Conservation (phyloP, 2,113 vertebrate species). For the Rutilus rutilus region DNA sequence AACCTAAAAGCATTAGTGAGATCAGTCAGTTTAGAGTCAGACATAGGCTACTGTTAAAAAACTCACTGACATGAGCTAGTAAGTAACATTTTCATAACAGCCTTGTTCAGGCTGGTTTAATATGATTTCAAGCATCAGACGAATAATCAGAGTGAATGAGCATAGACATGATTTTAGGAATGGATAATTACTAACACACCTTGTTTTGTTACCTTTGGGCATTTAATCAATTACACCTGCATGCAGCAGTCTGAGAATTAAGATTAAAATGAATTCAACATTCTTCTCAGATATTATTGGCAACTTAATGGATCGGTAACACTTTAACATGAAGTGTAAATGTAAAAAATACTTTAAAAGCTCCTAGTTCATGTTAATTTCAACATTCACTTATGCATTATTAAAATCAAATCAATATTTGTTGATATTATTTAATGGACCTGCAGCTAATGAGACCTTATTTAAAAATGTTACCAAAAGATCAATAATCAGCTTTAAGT, state of each 20-base stretch:
- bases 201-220: not conserved
- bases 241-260: not conserved
- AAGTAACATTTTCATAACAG: not conserved
- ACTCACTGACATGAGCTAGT: not conserved
- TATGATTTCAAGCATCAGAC: not conserved
- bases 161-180: not conserved
- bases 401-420: too few relatives aligned
- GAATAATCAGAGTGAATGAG: not conserved
- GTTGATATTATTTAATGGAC: too few relatives aligned
- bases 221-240: not conserved
- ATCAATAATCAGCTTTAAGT: not conserved
- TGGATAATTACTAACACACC: not conserved
- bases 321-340: too few relatives aligned
- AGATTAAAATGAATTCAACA: not conserved
- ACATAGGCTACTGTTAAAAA: too few relatives aligned
- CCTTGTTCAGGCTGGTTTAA: not conserved
- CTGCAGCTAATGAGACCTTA: too few relatives aligned
- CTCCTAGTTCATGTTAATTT: too few relatives aligned
- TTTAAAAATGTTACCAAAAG: too few relatives aligned
- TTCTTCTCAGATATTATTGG: not conserved
- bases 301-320: not conserved
- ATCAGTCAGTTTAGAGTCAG: not conserved
- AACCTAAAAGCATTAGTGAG: not conserved
- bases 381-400: too few relatives aligned
- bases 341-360: too few relatives aligned